Conservation (phyloP, 2,797 vertebrate species). For the Nannoperca obscura region DNA sequence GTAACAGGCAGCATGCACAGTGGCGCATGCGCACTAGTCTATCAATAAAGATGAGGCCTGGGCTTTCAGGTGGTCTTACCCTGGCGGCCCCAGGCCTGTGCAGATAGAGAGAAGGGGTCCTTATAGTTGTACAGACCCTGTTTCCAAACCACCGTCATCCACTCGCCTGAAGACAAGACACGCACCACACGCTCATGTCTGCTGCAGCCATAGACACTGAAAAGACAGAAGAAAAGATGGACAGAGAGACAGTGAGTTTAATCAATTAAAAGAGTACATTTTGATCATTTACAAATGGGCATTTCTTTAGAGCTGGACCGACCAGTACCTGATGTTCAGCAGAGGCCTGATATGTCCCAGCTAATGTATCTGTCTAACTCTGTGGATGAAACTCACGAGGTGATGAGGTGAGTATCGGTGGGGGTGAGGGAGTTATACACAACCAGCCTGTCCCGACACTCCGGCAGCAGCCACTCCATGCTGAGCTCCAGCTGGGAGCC, state of each 20-base stretch:
- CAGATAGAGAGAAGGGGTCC: constrained; percentile 90
- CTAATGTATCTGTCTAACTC: background rate
- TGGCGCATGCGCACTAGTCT: too few relatives aligned
- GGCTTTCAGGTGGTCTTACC: constrained; percentile 74
- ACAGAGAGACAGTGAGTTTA: too few relatives aligned
- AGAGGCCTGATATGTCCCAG: background rate
- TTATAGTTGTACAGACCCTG: constrained; percentile 92
- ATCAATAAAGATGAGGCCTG: too few relatives aligned
- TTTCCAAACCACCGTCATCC: constrained; percentile 95
- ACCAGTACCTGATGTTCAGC: background rate
- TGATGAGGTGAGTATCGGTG: constrained; percentile 88
- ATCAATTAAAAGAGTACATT: background rate
- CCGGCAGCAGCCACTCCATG: constrained; percentile 89
- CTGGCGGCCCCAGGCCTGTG: constrained; percentile 81
- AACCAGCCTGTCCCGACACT: constrained; percentile 92
- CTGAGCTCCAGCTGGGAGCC: constrained; percentile 89
- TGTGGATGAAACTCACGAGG: constrained; percentile 87
- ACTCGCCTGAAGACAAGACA: constrained; percentile 89
- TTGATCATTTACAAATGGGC: background rate
- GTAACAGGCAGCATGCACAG: too few relatives aligned
- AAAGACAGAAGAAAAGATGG: background rate
- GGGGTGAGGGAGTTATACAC: constrained; percentile 89
- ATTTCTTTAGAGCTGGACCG: background rate
- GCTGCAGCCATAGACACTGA: constrained; percentile 92
- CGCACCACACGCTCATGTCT: constrained; percentile 88